Evolutionary conservation across 2,113 vertebrate genomes (phyloP).

Genomic region (Ifrita kowaldi): DNA sequence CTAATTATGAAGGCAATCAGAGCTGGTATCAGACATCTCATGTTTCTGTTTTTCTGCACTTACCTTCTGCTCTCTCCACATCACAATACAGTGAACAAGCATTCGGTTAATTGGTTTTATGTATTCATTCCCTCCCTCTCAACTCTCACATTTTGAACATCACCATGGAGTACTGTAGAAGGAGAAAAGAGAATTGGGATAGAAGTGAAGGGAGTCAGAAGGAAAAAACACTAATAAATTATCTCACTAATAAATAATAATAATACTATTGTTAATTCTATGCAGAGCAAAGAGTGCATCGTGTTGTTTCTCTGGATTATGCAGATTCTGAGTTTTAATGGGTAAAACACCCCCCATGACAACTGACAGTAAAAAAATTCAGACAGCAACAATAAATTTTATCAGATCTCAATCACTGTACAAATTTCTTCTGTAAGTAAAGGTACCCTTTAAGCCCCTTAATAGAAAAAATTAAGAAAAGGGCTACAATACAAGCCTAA

Average conservation of each 20-base stretch:
- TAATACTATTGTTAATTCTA: slow-evolving; percentile 12
- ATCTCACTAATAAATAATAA: too few species aligned
- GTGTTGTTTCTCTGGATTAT: not conserved
- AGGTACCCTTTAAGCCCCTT: not conserved
- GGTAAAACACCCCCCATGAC: not conserved
- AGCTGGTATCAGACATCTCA: not conserved
- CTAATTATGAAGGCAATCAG: not conserved
- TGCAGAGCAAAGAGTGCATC: not conserved
- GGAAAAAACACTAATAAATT: not conserved
- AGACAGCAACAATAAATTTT: not conserved
- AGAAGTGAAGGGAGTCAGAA: not conserved
- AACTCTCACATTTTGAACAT: not conserved
- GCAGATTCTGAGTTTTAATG: not conserved
- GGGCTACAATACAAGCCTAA: not conserved
- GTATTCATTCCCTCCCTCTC: not conserved
- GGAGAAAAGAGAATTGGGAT: not conserved
- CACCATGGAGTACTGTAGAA: not conserved
- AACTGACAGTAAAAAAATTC: not conserved
- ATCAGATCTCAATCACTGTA: not conserved
- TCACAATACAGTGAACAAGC: not conserved
- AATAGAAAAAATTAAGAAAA: not conserved
- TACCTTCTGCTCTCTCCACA: not conserved
- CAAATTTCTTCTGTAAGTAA: not conserved
- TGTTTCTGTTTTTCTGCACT: not conserved
- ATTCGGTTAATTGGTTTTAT: not conserved